Conservation (phyloP, 2,888 invertebrate genomes). For the Microctonus aethiopoides region DNA sequence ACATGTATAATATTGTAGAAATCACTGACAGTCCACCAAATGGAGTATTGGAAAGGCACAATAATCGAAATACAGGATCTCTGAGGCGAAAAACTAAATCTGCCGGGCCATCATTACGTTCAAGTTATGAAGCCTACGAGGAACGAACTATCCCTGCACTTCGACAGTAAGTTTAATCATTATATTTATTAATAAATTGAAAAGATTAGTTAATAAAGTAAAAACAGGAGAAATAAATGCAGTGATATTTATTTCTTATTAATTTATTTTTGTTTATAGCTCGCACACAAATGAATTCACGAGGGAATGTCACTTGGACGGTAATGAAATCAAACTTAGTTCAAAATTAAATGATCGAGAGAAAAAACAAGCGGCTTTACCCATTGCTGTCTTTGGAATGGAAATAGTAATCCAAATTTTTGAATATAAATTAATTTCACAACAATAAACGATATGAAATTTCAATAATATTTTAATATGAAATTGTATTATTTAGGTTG, state of each 20-base stretch:
- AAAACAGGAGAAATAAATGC: too few relatives aligned
- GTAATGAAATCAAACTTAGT: constrained; percentile 69
- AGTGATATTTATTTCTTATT: too few relatives aligned
- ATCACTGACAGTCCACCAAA: constrained; percentile 70
- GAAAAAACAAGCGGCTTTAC: constrained; percentile 87
- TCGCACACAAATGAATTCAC: constrained; percentile 87
- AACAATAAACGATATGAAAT: too few relatives aligned
- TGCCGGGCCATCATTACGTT: constrained; percentile 62
- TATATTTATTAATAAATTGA: background rate
- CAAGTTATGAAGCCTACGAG: constrained; percentile 88
- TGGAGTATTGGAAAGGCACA: constrained; percentile 58
- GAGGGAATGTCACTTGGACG: constrained; percentile 75
- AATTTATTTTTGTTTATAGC: too few relatives aligned
- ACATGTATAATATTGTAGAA: constrained; percentile 48
- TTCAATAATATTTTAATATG: too few relatives aligned
- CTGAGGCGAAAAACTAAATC: constrained; percentile 71
- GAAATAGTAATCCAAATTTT: constrained; percentile 74
- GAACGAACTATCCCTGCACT: constrained; percentile 86
- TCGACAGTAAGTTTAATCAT: constrained; percentile 77
- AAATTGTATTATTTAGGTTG: constrained; percentile 73
- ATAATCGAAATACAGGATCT: constrained; percentile 69
- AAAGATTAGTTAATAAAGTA: background rate
- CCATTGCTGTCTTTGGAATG: constrained; percentile 91
- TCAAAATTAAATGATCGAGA: constrained; percentile 81
- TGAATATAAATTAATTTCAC: too few relatives aligned